Conservation (phyloP, 2,888 invertebrate genomes). For the Electrophaes corylata region DNA sequence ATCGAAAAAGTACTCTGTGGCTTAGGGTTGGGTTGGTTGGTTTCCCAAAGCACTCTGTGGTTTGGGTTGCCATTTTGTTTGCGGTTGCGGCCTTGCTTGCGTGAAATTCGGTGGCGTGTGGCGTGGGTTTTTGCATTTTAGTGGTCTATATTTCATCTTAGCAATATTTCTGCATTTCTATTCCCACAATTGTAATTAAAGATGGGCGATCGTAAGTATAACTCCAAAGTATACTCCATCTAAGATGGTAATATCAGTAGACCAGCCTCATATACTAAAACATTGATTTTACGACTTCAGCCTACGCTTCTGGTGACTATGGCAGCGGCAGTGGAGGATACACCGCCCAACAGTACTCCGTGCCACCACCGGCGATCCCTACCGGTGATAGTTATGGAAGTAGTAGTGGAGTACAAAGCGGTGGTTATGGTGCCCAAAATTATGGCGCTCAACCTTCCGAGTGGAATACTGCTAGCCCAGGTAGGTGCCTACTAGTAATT, state of each 20-base stretch:
- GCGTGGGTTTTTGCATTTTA: constrained; percentile 36
- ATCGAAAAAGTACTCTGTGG: too few species aligned
- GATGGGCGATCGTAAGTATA: constrained; percentile 60
- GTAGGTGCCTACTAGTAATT: constrained; percentile 42
- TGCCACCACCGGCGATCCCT: constrained; percentile 73
- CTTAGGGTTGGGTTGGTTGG: too few species aligned
- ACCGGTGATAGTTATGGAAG: constrained; percentile 70
- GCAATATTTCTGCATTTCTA: background rate
- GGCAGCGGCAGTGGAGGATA: constrained; percentile 69
- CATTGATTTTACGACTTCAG: constrained; percentile 41
- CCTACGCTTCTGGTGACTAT: constrained; percentile 71
- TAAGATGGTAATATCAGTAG: too few species aligned
- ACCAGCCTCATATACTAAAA: background rate
- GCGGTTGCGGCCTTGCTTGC: constrained; percentile 14
- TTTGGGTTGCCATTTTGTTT: constrained; percentile 3
- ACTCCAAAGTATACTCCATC: too few species aligned
- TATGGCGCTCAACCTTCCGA: constrained; percentile 65
- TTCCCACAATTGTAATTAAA: background rate
- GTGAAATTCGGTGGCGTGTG: too few species aligned
- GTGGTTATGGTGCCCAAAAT: constrained; percentile 59
- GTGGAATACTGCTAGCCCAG: constrained; percentile 68
- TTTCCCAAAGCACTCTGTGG: constrained; percentile 23
- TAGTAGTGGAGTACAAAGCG: constrained; percentile 56
- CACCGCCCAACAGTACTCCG: constrained; percentile 75
- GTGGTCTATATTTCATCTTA: constrained; percentile 4